Percentiles rank a stretch among this genome's conserved stretches.
These are phyloP conservation scores for Esox masquinongy DNA, from an alignment of 2,797 vertebrate species.

Conservation along the genomic window DNA sequence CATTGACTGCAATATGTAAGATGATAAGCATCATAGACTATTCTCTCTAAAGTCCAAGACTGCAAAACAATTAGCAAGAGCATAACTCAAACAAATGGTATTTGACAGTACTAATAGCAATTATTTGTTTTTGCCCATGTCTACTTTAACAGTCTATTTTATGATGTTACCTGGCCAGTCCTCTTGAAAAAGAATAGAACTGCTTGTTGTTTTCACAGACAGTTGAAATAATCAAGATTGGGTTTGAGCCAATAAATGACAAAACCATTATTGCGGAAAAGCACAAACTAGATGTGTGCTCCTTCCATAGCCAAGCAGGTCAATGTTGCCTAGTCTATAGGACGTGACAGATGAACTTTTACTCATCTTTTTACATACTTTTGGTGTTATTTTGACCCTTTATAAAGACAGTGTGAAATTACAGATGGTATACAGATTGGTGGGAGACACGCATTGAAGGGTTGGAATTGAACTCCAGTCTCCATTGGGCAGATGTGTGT, in stretches of 20 bases:
- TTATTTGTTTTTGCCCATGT: background rate
- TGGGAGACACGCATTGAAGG: no score
- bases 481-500: background rate
- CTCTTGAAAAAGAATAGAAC: background rate
- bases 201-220: constrained; percentile 16
- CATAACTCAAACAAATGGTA: background rate
- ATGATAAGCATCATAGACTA: no score
- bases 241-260: constrained; percentile 29
- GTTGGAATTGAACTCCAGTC: no score
- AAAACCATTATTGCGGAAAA: constrained; percentile 13
- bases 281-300: constrained; percentile 22
- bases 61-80: background rate
- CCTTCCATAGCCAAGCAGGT: background rate
- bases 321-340: constrained; percentile 26
- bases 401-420: no score
- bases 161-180: background rate
- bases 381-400: no score
- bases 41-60: background rate
- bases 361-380: no score
- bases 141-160: constrained; percentile 32
- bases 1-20: background rate
- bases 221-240: constrained; percentile 6
- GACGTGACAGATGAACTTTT: no score
- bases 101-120: background rate
- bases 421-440: no score